Conservation (phyloP, 2,113 vertebrate species). For the Crocuta crocuta region DNA sequence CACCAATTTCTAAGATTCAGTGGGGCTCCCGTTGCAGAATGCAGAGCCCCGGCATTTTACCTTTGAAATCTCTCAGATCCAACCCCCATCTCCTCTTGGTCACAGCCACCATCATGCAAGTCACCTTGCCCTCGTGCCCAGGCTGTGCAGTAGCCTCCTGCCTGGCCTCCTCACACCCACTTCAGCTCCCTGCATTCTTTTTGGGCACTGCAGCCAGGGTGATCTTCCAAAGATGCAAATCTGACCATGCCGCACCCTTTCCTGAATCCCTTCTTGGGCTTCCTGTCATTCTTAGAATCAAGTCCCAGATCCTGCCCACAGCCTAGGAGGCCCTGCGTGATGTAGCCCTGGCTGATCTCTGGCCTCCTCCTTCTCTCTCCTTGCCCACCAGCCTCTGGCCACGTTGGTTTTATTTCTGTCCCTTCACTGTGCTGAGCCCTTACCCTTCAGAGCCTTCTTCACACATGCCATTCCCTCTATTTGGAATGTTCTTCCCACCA, state of each 20-base stretch:
- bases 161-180: neutral
- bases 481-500: neutral
- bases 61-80: neutral
- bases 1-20: neutral
- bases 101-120: neutral
- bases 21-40: neutral
- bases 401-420: neutral
- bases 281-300: neutral
- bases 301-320: neutral
- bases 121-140: neutral
- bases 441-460: neutral
- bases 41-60: neutral
- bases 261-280: neutral
- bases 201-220: neutral
- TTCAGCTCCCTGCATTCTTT: neutral
- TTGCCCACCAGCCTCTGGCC: neutral
- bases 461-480: neutral
- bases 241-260: neutral
- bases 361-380: neutral
- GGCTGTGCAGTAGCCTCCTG: neutral
- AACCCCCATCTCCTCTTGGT: neutral
- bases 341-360: neutral
- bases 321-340: neutral
- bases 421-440: neutral
- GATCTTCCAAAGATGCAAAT: slow-evolving; percentile 49